A percentile compares a stretch with the other conserved stretches of the same genome.
These are phyloP conservation scores for Morinoia aosen DNA, from an alignment of 2,888 invertebrate species.

Conservation along the genomic window DNA sequence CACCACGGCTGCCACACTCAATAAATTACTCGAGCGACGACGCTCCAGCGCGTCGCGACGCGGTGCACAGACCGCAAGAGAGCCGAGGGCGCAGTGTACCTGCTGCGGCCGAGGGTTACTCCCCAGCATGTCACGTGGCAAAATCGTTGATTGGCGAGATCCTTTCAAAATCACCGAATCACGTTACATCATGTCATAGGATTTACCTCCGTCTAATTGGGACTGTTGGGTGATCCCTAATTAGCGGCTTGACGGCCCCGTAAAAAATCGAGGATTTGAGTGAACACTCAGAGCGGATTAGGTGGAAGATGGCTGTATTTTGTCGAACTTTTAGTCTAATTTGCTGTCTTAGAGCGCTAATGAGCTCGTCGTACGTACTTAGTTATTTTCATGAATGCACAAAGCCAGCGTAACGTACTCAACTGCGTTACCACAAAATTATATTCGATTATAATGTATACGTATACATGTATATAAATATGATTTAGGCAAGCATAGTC, in stretches of 20 bases:
- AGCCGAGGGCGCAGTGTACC: neutral
- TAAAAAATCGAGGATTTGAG: conserved; percentile 44
- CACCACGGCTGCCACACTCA: neutral
- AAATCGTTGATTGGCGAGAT: conserved; percentile 25
- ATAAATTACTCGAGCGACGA: neutral
- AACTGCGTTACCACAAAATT: neutral
- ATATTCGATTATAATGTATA: too few species aligned
- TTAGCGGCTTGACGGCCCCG: neutral
- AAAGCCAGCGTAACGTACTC: neutral
- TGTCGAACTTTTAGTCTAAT: neutral
- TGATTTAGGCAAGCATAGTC: too few species aligned
- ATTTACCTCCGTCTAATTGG: conserved; percentile 51
- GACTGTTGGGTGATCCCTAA: conserved; percentile 35
- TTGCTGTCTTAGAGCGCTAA: neutral
- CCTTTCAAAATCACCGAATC: conserved; percentile 27
- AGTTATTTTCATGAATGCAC: neutral
- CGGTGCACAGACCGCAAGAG: neutral
- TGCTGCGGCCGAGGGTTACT: neutral
- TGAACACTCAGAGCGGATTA: neutral
- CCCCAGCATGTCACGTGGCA: conserved; percentile 21
- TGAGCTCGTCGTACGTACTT: neutral
- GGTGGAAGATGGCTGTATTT: neutral
- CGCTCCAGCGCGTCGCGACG: neutral
- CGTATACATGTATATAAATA: too few species aligned
- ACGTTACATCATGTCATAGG: conserved; percentile 51